Percentiles rank a stretch among this genome's conserved stretches.
Conservation (phyloP, 2,888 invertebrate genomes). For the Dryococelus australis region DNA sequence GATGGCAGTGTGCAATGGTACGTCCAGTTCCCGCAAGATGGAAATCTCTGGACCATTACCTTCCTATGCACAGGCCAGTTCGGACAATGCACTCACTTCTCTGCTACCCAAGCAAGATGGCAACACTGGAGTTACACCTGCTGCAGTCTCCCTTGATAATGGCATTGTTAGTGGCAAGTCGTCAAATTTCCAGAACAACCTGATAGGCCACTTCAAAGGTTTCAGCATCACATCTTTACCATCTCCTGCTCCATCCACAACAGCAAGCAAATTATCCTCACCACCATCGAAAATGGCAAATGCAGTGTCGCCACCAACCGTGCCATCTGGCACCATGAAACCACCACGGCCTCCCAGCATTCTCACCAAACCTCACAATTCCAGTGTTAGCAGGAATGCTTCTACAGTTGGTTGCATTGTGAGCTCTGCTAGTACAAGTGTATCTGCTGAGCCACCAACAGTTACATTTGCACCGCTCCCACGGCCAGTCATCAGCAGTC, state of each 20-base stretch:
- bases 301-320: conserved; percentile 33
- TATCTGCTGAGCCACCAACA: neutral
- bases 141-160: neutral
- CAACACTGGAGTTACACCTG: conserved; percentile 18
- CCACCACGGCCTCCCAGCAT: conserved; percentile 50
- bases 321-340: conserved; percentile 52
- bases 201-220: conserved; percentile 88
- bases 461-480: conserved; percentile 65
- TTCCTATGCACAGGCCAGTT: conserved; percentile 35
- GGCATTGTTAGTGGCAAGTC: conserved; percentile 17
- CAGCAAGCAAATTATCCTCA: conserved; percentile 42
- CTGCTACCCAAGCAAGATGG: conserved; percentile 41
- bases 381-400: conserved; percentile 37
- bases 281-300: conserved; percentile 38
- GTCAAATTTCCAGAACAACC: conserved; percentile 59
- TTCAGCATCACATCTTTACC: conserved; percentile 69
- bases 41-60: conserved; percentile 45
- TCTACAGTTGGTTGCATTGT: conserved; percentile 47
- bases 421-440: conserved; percentile 45
- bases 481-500: conserved; percentile 81
- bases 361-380: conserved; percentile 44
- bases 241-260: conserved; percentile 30
- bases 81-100: conserved; percentile 45
- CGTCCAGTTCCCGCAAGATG: conserved; percentile 32
- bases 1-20: conserved; percentile 37